Evolutionary conservation across 1,140 invertebrate genomes (phyloP).

Genomic region (Oreohelix idahoensis): DNA sequence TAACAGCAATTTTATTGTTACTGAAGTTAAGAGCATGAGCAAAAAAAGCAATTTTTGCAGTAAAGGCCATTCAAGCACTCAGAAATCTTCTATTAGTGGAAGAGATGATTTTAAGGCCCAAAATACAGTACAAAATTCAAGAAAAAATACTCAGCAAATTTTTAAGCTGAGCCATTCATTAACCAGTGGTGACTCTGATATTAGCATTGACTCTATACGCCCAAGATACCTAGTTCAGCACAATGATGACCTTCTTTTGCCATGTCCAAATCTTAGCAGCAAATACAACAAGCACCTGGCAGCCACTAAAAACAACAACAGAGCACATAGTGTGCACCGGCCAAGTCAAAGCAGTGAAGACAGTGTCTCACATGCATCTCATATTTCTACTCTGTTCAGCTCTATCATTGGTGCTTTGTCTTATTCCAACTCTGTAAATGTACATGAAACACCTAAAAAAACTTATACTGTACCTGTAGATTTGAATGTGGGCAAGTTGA

Average conservation of each 20-base stretch:
- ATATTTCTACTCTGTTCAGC: background rate
- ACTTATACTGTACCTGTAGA: background rate
- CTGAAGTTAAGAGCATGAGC: background rate
- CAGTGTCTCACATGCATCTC: background rate
- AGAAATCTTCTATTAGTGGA: background rate
- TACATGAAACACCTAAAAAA: background rate
- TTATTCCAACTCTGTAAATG: background rate
- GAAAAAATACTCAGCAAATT: background rate
- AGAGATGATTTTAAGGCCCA: background rate
- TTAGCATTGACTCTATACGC: conserved; percentile 21
- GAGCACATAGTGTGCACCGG: background rate
- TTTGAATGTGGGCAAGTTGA: background rate
- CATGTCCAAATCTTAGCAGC: conserved; percentile 25
- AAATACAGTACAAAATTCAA: background rate
- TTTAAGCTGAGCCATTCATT: background rate
- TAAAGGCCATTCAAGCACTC: background rate
- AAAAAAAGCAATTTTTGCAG: background rate
- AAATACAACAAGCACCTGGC: conserved; percentile 7
- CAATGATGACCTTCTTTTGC: conserved; percentile 20
- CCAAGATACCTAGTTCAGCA: conserved; percentile 29
- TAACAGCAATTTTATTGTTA: background rate
- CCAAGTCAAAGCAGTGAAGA: background rate
- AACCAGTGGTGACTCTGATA: conserved; percentile 12
- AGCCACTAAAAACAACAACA: background rate
- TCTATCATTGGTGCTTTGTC: conserved; percentile 9